Evolutionary conservation across 2,797 vertebrate species (phyloP).

Genomic region (Hoplostethus atlanticus): DNA sequence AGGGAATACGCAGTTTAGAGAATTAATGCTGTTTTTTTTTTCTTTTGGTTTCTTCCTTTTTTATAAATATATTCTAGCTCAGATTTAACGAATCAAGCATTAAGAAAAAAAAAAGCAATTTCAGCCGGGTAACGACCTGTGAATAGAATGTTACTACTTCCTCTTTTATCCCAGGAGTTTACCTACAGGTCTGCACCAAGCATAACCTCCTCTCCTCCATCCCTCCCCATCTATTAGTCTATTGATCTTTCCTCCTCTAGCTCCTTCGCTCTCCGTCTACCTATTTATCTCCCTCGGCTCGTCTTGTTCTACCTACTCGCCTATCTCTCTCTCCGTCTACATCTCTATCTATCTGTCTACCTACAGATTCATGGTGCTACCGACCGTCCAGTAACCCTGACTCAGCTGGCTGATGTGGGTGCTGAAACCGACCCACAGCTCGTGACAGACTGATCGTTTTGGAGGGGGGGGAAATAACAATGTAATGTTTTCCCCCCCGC

Average conservation of each 20-base stretch:
- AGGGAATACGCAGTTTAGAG: conserved; percentile 92
- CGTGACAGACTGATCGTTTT: conserved; percentile 76
- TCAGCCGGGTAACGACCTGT: conserved; percentile 97
- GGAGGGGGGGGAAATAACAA: conserved; percentile 64
- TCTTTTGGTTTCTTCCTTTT: conserved; percentile 59
- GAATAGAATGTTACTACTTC: conserved; percentile 94
- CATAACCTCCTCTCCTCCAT: conserved; percentile 83
- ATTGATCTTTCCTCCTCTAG: background rate
- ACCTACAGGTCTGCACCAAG: conserved; percentile 91
- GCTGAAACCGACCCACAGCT: conserved; percentile 89
- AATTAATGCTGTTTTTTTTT: conserved; percentile 93
- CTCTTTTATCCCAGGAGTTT: conserved; percentile 89
- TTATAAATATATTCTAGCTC: conserved; percentile 85
- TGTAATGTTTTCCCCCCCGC: conserved; percentile 60
- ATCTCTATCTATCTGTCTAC: conserved; percentile 39
- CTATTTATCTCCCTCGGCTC: conserved; percentile 25
- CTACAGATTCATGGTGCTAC: conserved; percentile 94
- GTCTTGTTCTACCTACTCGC: conserved; percentile 1
- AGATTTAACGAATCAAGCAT: conserved; percentile 93
- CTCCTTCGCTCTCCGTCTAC: conserved; percentile 39
- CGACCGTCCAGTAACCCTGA: conserved; percentile 94
- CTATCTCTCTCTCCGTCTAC: conserved; percentile 20
- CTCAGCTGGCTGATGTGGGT: conserved; percentile 88
- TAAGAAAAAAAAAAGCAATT: conserved; percentile 90
- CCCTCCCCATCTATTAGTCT: conserved; percentile 16